Evolutionary conservation across 1,140 invertebrate species (phyloP).

Genomic region (Homalodisca vitripennis): DNA sequence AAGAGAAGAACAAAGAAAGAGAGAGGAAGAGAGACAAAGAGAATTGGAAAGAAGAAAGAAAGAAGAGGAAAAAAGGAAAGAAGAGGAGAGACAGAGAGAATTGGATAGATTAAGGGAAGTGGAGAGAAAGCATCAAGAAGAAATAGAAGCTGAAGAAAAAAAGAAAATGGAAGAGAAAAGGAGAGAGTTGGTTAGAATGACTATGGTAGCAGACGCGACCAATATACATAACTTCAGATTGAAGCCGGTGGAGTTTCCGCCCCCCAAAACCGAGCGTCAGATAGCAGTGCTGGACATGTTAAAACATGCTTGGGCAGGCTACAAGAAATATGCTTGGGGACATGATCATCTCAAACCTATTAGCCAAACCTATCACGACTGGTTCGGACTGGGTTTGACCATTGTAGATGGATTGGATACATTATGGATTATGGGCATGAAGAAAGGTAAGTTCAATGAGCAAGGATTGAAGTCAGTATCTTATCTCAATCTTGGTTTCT

Average conservation of each 20-base stretch:
- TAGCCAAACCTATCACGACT: slow-evolving; percentile 74
- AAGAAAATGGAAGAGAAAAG: neutral
- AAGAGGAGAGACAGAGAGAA: neutral
- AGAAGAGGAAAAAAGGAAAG: slow-evolving; percentile 22
- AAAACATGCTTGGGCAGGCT: slow-evolving; percentile 88
- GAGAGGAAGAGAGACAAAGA: slow-evolving; percentile 4
- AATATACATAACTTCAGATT: slow-evolving; percentile 11
- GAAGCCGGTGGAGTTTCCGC: slow-evolving; percentile 51
- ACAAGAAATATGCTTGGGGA: slow-evolving; percentile 90
- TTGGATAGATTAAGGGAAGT: slow-evolving; percentile 3
- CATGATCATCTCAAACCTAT: slow-evolving; percentile 92
- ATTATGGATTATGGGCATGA: slow-evolving; percentile 87
- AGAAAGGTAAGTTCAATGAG: slow-evolving; percentile 72
- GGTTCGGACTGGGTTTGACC: slow-evolving; percentile 90
- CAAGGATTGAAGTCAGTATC: too few species aligned
- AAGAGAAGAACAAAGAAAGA: slow-evolving; percentile 3
- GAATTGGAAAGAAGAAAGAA: slow-evolving; percentile 13
- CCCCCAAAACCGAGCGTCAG: slow-evolving; percentile 75
- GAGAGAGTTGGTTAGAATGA: slow-evolving; percentile 28
- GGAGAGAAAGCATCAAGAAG: slow-evolving; percentile 7
- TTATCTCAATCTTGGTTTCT: too few species aligned
- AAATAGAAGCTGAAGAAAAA: slow-evolving; percentile 2
- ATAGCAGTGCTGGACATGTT: slow-evolving; percentile 81
- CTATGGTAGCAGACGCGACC: slow-evolving; percentile 19
- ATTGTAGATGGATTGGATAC: slow-evolving; percentile 91